Percentiles rank a stretch among this genome's conserved stretches.
Evolutionary conservation across 2,888 invertebrate genomes (phyloP).

Genomic region (Terebella lapidaria): DNA sequence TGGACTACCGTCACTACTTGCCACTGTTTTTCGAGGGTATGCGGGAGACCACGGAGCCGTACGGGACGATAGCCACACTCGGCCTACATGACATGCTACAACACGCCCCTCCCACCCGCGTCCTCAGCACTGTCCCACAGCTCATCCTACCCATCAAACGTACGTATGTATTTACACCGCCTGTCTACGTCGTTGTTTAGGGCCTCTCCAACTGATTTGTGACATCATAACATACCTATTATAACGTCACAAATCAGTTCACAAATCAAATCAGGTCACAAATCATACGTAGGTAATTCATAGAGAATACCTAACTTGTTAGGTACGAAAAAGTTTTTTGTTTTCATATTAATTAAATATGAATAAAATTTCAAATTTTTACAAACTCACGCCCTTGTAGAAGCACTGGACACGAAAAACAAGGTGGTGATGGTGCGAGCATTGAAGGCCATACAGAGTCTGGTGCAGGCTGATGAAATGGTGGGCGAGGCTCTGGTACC

Average conservation of each 20-base stretch:
- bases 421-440: conserved; percentile 76
- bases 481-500: conserved; percentile 94
- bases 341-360: too few species aligned
- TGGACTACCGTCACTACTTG: conserved; percentile 88
- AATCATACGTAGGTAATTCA: too few species aligned
- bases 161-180: too few species aligned
- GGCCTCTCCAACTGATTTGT: too few species aligned
- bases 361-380: too few species aligned
- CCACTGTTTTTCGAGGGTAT: conserved; percentile 93
- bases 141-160: conserved; percentile 90
- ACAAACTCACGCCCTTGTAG: too few species aligned
- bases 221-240: too few species aligned
- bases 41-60: conserved; percentile 77
- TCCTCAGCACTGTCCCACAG: conserved; percentile 84
- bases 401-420: conserved; percentile 77
- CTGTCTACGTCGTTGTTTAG: too few species aligned
- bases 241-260: too few species aligned
- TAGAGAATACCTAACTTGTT: too few species aligned
- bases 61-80: conserved; percentile 77
- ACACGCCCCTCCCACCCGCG: conserved; percentile 74
- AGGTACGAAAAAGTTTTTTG: too few species aligned
- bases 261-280: too few species aligned
- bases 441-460: conserved; percentile 76
- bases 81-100: conserved; percentile 83
- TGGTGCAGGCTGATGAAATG: conserved; percentile 72